Conservation (phyloP, 2,888 invertebrate species). For the Argyresthia goedartella region DNA sequence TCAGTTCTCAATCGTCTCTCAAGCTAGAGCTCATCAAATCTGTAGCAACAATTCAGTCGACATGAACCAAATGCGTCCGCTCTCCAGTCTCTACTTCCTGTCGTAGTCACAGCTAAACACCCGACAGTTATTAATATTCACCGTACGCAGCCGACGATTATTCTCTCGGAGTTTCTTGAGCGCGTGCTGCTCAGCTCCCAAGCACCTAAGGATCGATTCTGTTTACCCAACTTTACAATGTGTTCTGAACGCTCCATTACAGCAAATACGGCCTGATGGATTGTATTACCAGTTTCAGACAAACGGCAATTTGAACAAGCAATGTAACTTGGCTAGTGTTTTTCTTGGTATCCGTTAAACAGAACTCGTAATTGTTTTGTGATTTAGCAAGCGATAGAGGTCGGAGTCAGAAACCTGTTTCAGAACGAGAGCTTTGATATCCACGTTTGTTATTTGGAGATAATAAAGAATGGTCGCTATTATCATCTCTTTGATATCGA, state of each 20-base stretch:
- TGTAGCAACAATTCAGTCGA: neutral
- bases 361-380: too few species aligned
- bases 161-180: constrained; percentile 17
- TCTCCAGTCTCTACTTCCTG: neutral
- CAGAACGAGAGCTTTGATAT: too few species aligned
- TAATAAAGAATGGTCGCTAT: neutral
- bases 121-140: constrained; percentile 40
- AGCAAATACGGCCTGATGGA: constrained; percentile 38
- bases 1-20: too few species aligned
- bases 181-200: neutral
- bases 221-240: constrained; percentile 34
- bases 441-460: neutral
- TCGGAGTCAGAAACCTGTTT: too few species aligned
- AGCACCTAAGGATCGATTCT: neutral
- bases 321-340: too few species aligned
- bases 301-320: constrained; percentile 13
- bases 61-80: neutral
- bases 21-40: neutral
- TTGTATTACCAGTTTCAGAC: constrained; percentile 38
- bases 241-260: constrained; percentile 36
- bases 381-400: too few species aligned
- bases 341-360: too few species aligned
- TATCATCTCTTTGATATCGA: too few species aligned
- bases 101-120: neutral
- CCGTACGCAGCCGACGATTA: constrained; percentile 37